Conservation (phyloP, 2,113 vertebrate species). For the Parotia lawesii region DNA sequence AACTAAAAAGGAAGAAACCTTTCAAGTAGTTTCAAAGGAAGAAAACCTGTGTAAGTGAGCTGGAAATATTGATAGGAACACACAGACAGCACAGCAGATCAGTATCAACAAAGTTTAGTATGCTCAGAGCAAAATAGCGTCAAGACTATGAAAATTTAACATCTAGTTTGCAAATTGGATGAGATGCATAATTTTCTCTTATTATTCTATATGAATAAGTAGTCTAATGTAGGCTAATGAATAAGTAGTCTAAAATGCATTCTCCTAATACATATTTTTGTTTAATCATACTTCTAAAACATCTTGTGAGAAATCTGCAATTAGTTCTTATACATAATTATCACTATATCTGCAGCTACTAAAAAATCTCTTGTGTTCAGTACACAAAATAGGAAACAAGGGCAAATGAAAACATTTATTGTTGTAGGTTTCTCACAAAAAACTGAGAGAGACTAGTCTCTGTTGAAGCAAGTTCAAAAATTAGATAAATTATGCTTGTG, state of each 20-base stretch:
- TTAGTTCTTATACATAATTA: neutral
- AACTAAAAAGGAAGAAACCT: neutral
- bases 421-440: neutral
- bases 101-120: neutral
- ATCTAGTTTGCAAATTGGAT: neutral
- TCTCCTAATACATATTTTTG: neutral
- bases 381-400: neutral
- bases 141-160: neutral
- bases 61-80: neutral
- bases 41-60: neutral
- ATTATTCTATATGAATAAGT: neutral
- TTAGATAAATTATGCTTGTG: neutral
- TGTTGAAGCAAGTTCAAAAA: neutral
- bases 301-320: neutral
- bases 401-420: neutral
- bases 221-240: neutral
- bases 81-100: neutral
- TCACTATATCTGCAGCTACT: neutral
- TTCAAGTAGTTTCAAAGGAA: neutral
- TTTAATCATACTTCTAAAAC: neutral
- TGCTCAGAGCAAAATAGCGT: neutral
- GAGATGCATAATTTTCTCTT: neutral
- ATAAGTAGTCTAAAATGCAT: neutral
- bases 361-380: neutral
- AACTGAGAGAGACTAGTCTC: neutral